Percentiles rank a stretch among this genome's conserved stretches.
phyloP scores from a whole-genome alignment of 2,888 invertebrate species.

The Lasiommata megera region DNA sequence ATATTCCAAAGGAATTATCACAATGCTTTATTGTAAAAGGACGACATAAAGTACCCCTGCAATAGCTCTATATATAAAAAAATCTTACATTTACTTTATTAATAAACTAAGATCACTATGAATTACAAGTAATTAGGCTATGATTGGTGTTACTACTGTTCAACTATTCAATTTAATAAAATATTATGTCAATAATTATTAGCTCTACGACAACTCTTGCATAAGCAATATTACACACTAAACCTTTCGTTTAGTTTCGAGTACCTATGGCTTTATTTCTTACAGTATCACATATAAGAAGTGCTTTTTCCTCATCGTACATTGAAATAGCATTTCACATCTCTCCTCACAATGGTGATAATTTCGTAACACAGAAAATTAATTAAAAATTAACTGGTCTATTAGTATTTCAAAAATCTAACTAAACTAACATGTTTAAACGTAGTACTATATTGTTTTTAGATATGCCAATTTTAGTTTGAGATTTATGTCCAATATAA shows the following conservation, averaged over 20 bases:
- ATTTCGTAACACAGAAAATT: no score
- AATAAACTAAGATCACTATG: constrained; percentile 77
- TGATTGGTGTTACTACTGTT: constrained; percentile 77
- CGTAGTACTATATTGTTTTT: no score
- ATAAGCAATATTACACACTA: constrained; percentile 56
- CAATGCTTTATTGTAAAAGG: constrained; percentile 5
- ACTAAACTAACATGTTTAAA: no score
- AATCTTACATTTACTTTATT: constrained; percentile 51
- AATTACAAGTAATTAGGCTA: constrained; percentile 73
- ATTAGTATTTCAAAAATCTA: no score
- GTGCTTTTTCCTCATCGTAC: constrained; percentile 30
- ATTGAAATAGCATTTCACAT: not conserved
- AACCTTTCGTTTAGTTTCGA: constrained; percentile 44
- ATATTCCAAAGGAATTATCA: constrained; percentile 5
- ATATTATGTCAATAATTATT: constrained; percentile 39
- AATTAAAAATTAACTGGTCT: no score
- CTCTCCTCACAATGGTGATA: not conserved
- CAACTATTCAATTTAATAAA: constrained; percentile 55
- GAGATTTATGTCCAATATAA: no score
- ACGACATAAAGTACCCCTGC: constrained; percentile 40
- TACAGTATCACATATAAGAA: constrained; percentile 50
- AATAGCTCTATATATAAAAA: constrained; percentile 60
- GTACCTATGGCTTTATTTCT: constrained; percentile 53
- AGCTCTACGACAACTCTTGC: constrained; percentile 49
- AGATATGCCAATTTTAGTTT: no score